These are phyloP conservation scores for Drosophila quadrilineata DNA, from an alignment of 1,140 invertebrate genomes.

Conservation along the genomic window DNA sequence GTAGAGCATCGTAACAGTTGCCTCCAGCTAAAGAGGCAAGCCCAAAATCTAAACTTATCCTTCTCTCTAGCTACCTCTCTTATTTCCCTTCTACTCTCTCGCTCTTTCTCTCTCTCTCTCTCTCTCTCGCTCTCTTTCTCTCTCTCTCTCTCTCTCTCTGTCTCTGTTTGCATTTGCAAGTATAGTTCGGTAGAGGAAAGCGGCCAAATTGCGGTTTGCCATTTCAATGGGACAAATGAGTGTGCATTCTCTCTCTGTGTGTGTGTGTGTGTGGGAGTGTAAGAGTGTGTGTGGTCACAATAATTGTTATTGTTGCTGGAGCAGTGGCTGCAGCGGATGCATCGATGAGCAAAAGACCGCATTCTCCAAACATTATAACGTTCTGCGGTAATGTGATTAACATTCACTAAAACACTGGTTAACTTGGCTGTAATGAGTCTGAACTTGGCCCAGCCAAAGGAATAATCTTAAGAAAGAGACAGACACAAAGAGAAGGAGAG, in stretches of 20 bases:
- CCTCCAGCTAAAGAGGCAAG: no score
- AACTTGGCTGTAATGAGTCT: constrained; percentile 27
- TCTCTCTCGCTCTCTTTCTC: no score
- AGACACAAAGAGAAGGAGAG: no score
- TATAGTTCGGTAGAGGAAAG: constrained; percentile 33
- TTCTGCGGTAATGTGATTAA: constrained; percentile 78
- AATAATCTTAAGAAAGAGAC: neutral
- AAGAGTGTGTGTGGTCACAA: constrained; percentile 46
- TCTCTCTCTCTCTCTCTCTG: constrained; percentile 1
- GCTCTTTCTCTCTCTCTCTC: no score
- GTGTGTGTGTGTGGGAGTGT: constrained; percentile 3
- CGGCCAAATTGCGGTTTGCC: constrained; percentile 71
- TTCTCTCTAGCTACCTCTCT: no score
- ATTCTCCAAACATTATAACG: constrained; percentile 68
- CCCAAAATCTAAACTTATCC: no score
- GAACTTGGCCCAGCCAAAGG: neutral
- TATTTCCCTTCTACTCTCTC: no score
- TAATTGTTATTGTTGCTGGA: constrained; percentile 76
- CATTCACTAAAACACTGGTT: constrained; percentile 60
- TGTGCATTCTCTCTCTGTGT: neutral
- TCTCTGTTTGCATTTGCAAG: constrained; percentile 70
- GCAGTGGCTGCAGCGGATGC: constrained; percentile 29
- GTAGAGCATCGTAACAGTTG: no score
- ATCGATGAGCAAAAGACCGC: constrained; percentile 23
- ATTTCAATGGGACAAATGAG: constrained; percentile 48